These are phyloP conservation scores for Caligus rogercresseyi DNA, from an alignment of 1,140 invertebrate genomes.

Conservation along the genomic window DNA sequence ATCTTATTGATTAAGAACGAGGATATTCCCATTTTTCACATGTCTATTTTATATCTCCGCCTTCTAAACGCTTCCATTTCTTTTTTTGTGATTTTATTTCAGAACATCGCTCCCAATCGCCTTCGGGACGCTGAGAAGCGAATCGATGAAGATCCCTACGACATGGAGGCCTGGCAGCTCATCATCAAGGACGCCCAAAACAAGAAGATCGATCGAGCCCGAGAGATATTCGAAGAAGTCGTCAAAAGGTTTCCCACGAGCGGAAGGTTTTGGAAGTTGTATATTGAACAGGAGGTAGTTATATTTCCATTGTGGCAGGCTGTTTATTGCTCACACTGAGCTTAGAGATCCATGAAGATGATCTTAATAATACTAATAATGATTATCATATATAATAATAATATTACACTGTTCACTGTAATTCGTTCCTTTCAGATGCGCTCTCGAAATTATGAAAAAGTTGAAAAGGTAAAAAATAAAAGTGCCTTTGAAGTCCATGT, in stretches of 20 bases:
- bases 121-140: slow-evolving; percentile 37
- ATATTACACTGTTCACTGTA: too few relatives aligned
- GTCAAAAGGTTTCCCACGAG: slow-evolving; percentile 84
- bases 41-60: too few relatives aligned
- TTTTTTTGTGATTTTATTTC: slow-evolving; percentile 7
- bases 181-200: slow-evolving; percentile 78
- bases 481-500: not conserved
- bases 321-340: too few relatives aligned
- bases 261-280: slow-evolving; percentile 95
- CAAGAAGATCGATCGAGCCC: slow-evolving; percentile 71
- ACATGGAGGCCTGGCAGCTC: slow-evolving; percentile 91
- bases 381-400: not conserved
- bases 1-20: too few relatives aligned
- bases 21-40: too few relatives aligned
- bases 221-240: slow-evolving; percentile 72
- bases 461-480: slow-evolving; percentile 24
- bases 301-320: too few relatives aligned
- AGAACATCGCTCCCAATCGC: slow-evolving; percentile 27
- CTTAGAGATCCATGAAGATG: too few relatives aligned
- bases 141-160: slow-evolving; percentile 61
- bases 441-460: slow-evolving; percentile 25
- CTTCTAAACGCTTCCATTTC: too few relatives aligned
- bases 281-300: slow-evolving; percentile 92
- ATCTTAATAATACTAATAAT: not conserved
- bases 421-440: slow-evolving; percentile 23